Evolutionary conservation across 2,888 invertebrate species (phyloP).

Genomic region (Habrosyne pyritoides): DNA sequence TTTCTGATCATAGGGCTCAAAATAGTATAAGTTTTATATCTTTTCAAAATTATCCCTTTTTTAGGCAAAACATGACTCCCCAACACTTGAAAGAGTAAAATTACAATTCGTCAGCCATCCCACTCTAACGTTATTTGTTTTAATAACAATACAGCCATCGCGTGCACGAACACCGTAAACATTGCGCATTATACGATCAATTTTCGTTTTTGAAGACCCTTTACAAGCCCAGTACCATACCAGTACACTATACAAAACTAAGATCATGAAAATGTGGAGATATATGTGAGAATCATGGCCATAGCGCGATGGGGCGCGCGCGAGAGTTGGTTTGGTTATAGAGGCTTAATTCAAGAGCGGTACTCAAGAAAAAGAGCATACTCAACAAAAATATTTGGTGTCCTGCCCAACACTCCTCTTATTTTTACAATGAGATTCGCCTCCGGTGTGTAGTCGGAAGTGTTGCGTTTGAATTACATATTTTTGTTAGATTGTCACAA

Average conservation of each 20-base stretch:
- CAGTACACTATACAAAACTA: neutral
- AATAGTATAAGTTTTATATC: neutral
- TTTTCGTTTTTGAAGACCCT: constrained; percentile 35
- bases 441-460: too few species aligned
- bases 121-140: constrained; percentile 32
- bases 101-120: neutral
- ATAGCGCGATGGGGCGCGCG: too few species aligned
- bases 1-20: too few species aligned
- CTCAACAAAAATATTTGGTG: too few species aligned
- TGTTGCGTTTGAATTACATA: too few species aligned
- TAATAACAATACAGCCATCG: constrained; percentile 33
- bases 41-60: neutral
- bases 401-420: too few species aligned
- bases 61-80: neutral
- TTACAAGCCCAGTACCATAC: constrained; percentile 11
- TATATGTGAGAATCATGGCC: neutral
- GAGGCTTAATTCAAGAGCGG: too few species aligned
- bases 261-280: neutral
- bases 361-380: too few species aligned
- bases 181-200: constrained; percentile 32
- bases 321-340: too few species aligned
- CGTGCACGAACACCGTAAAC: constrained; percentile 37
- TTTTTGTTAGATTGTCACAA: too few species aligned
- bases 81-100: neutral
- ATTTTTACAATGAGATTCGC: too few species aligned